Evolutionary conservation across 2,797 vertebrate genomes (phyloP), one percentile per base, ranked within the genome.

Genomic region (Chrysocyon brachyurus): DNA sequence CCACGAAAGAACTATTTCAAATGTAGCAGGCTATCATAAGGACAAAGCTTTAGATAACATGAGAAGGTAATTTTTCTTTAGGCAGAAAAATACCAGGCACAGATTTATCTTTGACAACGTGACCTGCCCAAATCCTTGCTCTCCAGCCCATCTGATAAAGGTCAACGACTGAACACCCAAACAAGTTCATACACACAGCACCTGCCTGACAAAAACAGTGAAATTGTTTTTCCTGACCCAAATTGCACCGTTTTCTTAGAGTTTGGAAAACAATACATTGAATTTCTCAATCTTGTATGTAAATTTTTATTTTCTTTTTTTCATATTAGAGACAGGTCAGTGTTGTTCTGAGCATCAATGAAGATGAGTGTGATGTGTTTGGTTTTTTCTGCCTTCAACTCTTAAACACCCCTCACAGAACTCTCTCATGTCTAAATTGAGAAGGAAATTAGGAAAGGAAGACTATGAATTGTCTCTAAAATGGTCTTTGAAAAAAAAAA

Each of bases 101-200:
- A 96, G 89, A 96, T 98, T 98, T 98, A 89, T 97, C 96, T 98
- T 97, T 98, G 98, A 98, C 72, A 89, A 97, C 36, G 90, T 98
- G 98, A 98, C 98, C 96, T n/a, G 97, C 85, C 83, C 97, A 78
- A 94, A 81, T 90, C 9, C 9, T 81, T 87, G 68, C 92, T 95
- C 92, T 36, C 49, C 63, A 87, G 98, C 98, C 98, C 97, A 98
- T 98, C 98, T 98, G 98, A 99, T 99, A 98, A 98, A 98, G 98
- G 98, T 98, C 98, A 98, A n/a, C 14, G 79, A 96, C 52, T 94
- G 97, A 97, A 98, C 95, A 95, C 63, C 89, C 86, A 88, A 77
- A 86, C 75, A 59, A 97, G 52, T 93, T 72, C 87, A 93, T 94
- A 94, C 92, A 97, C 90, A 87, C 88, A 85, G 93, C 88, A 96